Evolutionary conservation across 2,888 invertebrate species (phyloP).

Genomic region (Hartigia nigra): DNA sequence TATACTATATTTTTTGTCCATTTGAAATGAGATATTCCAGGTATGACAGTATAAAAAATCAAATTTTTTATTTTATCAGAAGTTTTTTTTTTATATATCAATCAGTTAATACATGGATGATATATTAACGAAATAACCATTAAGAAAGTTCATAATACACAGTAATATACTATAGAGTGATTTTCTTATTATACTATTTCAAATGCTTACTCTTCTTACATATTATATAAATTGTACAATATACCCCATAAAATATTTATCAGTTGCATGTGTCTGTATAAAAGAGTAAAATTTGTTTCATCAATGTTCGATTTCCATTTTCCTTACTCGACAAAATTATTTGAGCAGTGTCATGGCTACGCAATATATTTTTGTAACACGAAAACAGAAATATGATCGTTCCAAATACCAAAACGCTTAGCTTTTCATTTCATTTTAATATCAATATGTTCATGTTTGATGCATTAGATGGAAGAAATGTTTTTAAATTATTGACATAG

Average conservation of each 20-base stretch:
- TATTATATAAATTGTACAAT: too few relatives aligned
- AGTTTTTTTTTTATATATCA: neutral
- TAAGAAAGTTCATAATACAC: neutral
- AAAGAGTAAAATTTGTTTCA: too few relatives aligned
- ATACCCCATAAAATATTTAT: too few relatives aligned
- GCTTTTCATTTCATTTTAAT: neutral
- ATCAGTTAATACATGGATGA: neutral
- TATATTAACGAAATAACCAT: neutral
- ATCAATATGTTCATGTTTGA: neutral
- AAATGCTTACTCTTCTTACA: too few relatives aligned
- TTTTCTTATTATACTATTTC: too few relatives aligned
- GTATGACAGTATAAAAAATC: neutral
- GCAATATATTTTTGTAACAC: neutral
- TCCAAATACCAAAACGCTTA: neutral
- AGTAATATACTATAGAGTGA: too few relatives aligned
- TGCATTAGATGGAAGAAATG: neutral
- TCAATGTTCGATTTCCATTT: neutral
- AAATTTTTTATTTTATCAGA: neutral
- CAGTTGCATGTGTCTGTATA: too few relatives aligned
- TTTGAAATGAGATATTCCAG: neutral
- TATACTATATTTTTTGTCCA: neutral
- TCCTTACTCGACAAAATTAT: neutral
- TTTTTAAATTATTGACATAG: neutral
- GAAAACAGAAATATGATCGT: neutral
- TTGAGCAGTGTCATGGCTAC: neutral